Evolutionary conservation across 37 sponge, comb jelly and placozoan genomes (phyloP).

Genomic region (Corticium candelabrum): DNA sequence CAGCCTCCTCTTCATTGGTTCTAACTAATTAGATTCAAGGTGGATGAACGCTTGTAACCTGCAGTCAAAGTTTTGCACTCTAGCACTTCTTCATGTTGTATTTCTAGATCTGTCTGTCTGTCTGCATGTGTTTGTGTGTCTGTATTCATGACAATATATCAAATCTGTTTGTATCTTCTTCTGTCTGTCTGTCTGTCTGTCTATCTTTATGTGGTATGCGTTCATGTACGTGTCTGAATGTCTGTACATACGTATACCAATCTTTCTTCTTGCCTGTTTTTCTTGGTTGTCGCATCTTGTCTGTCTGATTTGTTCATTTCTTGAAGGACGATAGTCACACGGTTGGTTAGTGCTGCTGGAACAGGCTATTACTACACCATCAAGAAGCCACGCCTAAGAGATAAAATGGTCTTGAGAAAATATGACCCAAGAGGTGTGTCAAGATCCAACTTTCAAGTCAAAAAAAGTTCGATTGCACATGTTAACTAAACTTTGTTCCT

Average conservation of each 20-base stretch:
- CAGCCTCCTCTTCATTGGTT: no score
- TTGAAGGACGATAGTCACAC: conserved; percentile 43
- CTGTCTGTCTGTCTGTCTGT: no score
- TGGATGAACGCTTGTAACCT: no score
- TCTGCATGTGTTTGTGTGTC: not conserved
- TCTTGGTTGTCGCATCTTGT: no score
- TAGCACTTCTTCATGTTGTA: not conserved
- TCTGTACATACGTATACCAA: no score
- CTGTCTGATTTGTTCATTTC: not conserved
- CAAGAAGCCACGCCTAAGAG: conserved; percentile 35
- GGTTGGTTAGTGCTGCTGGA: conserved; percentile 81
- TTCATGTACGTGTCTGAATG: no score
- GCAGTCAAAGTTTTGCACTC: no score
- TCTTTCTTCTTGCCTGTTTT: no score
- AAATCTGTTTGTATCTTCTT: no score
- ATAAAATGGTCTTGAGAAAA: conserved; percentile 66
- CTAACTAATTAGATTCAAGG: no score
- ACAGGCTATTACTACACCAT: conserved; percentile 79
- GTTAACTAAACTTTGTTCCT: not conserved
- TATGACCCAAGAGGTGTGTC: conserved; percentile 74
- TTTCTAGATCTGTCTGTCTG: not conserved
- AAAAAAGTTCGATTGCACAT: not conserved
- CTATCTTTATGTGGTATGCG: no score
- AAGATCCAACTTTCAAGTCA: not conserved
- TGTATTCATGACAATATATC: no score